Evolutionary conservation across 2,888 invertebrate genomes (phyloP).

Genomic region (Eupelmus urozonus): DNA sequence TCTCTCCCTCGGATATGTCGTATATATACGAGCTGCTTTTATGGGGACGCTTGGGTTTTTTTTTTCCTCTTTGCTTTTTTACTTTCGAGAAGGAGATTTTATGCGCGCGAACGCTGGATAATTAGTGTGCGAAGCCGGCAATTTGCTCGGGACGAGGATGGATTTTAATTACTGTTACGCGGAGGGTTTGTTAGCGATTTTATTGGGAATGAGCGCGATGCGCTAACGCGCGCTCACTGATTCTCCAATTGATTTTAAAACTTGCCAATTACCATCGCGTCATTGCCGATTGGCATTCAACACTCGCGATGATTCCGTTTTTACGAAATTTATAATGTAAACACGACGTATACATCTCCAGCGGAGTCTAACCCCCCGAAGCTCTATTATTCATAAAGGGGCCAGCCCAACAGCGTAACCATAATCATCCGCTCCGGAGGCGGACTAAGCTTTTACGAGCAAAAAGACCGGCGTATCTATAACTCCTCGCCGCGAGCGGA

Average conservation of each 20-base stretch:
- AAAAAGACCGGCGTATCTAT: constrained; percentile 5
- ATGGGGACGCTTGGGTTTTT: neutral
- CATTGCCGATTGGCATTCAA: no score
- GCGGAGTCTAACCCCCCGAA: no score
- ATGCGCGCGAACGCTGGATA: neutral
- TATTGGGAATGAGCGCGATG: neutral
- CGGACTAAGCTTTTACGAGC: neutral
- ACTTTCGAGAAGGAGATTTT: neutral
- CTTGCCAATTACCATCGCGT: no score
- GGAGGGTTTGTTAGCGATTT: neutral
- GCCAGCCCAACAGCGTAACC: no score
- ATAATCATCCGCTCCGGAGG: neutral
- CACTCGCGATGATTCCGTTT: no score
- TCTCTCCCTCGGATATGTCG: neutral
- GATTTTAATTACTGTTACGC: constrained; percentile 23
- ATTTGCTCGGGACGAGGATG: neutral
- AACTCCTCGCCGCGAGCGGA: neutral
- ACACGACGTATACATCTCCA: no score
- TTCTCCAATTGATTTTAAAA: no score
- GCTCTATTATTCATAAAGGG: no score
- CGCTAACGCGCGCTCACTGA: no score
- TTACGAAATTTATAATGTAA: no score
- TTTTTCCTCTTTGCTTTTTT: neutral
- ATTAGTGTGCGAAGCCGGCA: constrained; percentile 13
- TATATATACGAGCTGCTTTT: neutral